These are phyloP conservation scores for Takifugu flavidus DNA, from an alignment of 2,113 vertebrate genomes.

Conservation along the genomic window DNA sequence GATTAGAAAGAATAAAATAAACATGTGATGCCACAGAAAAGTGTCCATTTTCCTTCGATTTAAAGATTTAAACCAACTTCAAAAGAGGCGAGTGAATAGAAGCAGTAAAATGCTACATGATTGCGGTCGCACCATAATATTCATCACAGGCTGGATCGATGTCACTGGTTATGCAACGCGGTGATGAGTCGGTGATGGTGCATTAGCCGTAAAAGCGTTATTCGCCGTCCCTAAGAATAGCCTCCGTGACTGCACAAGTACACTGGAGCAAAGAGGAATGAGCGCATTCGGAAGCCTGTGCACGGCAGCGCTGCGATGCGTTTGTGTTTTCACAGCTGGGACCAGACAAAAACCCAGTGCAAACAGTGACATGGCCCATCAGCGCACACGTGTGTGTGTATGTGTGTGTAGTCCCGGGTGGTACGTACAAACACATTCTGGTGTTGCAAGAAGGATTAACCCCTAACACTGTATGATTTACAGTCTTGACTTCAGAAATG, in stretches of 20 bases:
- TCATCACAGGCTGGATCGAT: neutral
- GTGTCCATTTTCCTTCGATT: conserved; percentile 13
- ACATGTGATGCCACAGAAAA: conserved; percentile 2
- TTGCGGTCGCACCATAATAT: neutral
- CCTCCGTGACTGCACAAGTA: conserved; percentile 26
- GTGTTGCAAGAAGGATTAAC: conserved; percentile 41
- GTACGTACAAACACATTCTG: conserved; percentile 24
- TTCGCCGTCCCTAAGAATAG: conserved; percentile 42
- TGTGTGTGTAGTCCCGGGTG: conserved; percentile 14
- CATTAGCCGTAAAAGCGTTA: conserved; percentile 39
- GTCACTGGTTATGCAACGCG: conserved; percentile 11
- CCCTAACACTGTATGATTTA: conserved; percentile 21
- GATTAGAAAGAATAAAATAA: too few relatives aligned
- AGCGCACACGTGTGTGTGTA: conserved; percentile 5
- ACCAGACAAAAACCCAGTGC: conserved; percentile 46
- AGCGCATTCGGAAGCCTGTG: conserved; percentile 39
- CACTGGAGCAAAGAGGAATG: conserved; percentile 31
- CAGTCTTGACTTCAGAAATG: conserved; percentile 21
- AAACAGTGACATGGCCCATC: conserved; percentile 50
- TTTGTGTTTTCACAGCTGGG: conserved; percentile 66
- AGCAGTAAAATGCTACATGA: neutral
- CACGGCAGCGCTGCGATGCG: conserved; percentile 27
- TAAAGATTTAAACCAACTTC: conserved; percentile 5
- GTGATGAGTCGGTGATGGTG: conserved; percentile 7
- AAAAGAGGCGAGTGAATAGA: neutral